A percentile compares a stretch with the other conserved stretches of the same genome.
Conservation (phyloP, 2,888 invertebrate genomes). For the Sarcophaga subvicina region DNA sequence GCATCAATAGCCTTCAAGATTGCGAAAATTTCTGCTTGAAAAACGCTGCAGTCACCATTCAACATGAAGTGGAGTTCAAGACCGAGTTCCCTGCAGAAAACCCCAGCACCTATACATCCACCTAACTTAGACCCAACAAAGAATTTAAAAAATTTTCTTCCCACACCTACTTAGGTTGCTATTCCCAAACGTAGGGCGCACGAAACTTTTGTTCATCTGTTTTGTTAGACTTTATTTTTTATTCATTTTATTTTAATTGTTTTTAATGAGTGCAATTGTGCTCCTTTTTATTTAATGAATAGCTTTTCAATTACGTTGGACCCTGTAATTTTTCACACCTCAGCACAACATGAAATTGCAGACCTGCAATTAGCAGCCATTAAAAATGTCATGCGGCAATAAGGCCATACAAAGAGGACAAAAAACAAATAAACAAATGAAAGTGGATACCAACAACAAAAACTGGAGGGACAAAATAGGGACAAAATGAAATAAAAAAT, state of each 20-base stretch:
- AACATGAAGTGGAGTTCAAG: too few species aligned
- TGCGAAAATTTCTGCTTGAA: too few species aligned
- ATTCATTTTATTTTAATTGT: background rate
- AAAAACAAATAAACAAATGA: background rate
- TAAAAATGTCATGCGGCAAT: conserved; percentile 9
- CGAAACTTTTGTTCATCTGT: background rate
- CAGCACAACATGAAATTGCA: background rate
- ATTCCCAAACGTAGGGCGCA: background rate
- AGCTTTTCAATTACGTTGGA: background rate
- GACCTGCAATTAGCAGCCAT: conserved; percentile 6
- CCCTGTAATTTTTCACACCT: conserved; percentile 3
- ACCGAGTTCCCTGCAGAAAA: too few species aligned
- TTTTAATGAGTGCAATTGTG: background rate
- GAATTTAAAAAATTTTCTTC: too few species aligned
- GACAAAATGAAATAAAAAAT: background rate
- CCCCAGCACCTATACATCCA: too few species aligned
- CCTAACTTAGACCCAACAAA: too few species aligned
- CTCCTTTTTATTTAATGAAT: background rate
- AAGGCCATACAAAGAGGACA: background rate
- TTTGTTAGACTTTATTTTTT: background rate
- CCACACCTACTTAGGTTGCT: background rate
- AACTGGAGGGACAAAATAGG: background rate
- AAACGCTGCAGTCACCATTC: too few species aligned
- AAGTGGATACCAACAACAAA: background rate
- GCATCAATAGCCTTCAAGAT: too few species aligned